A percentile compares a stretch with the other conserved stretches of the same genome.
Conservation (phyloP, 2,113 vertebrate species). For the Alexandromys fortis region DNA sequence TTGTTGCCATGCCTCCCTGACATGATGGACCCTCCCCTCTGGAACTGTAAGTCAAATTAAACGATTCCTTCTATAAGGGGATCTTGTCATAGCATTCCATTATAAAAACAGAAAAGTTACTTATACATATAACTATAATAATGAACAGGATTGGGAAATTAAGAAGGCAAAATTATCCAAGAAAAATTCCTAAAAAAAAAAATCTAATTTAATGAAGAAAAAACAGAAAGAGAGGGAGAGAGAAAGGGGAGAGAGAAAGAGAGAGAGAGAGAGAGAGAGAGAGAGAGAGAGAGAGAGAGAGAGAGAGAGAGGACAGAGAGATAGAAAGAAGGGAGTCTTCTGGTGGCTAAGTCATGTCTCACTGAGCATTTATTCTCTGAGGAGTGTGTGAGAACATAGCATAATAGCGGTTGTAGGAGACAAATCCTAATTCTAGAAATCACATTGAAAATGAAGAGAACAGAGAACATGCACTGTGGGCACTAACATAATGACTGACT, state of each 20-base stretch:
- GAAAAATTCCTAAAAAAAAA: not conserved
- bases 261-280: accelerated
- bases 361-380: not conserved
- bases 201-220: not conserved
- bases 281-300: not conserved
- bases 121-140: not conserved
- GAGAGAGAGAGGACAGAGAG: not conserved
- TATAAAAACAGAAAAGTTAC: not conserved
- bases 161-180: not conserved
- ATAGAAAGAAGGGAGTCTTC: not conserved
- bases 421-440: not conserved
- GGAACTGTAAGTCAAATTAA: not conserved
- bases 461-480: not conserved
- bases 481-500: not conserved
- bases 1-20: not conserved
- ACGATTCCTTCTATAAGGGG: not conserved
- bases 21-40: not conserved
- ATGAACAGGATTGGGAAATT: not conserved
- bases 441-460: not conserved
- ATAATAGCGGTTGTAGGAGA: not conserved
- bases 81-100: not conserved
- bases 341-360: not conserved
- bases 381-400: not conserved
- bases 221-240: not conserved
- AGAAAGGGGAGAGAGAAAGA: accelerated